phyloP scores from a whole-genome alignment of 1,140 invertebrate species.

The Macrobrachium rosenbergii region DNA sequence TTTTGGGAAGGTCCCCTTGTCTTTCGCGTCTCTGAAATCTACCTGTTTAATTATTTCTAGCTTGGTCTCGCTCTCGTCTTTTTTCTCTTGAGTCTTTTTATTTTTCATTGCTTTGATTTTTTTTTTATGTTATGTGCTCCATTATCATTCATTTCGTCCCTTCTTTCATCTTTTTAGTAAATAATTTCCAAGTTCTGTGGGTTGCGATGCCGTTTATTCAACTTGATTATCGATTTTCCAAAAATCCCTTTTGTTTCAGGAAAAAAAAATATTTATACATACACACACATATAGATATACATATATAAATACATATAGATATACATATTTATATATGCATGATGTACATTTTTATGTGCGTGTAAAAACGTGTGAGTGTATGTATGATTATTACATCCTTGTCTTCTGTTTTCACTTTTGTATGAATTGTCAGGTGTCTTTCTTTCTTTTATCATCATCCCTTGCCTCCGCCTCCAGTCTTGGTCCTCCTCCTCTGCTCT shows the following conservation, averaged over 20 bases:
- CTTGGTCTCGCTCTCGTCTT: neutral
- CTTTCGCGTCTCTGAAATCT: neutral
- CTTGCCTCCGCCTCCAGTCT: no score
- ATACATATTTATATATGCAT: neutral
- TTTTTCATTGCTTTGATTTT: neutral
- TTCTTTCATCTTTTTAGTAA: neutral
- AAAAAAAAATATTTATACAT: no score
- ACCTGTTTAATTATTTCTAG: conserved; percentile 6
- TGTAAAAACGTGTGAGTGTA: neutral
- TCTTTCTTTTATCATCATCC: no score
- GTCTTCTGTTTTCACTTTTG: no score
- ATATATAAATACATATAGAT: no score
- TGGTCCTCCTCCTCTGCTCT: no score
- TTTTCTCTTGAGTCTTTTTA: neutral
- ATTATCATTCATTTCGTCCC: neutral
- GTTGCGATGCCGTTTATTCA: neutral
- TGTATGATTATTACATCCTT: neutral
- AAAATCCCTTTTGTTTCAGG: no score
- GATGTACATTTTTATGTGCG: neutral
- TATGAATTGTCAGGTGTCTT: no score
- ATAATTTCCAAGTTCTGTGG: neutral
- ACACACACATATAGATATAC: no score
- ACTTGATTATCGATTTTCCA: no score
- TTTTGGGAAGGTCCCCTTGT: no score
- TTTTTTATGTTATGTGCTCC: neutral